Evolutionary conservation across 2,797 vertebrate species (phyloP).

Genomic region (Anguilla obscura): DNA sequence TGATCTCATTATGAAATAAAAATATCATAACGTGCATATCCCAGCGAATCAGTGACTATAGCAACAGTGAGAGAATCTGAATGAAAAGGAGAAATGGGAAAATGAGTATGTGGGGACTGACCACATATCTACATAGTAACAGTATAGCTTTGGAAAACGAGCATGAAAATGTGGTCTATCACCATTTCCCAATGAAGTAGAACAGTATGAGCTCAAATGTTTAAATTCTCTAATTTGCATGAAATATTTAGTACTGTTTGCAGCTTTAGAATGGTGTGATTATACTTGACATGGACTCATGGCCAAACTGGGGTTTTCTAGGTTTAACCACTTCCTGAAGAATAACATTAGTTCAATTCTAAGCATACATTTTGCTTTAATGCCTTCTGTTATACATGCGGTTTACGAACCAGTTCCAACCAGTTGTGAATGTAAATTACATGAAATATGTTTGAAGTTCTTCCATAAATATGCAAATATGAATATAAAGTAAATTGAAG

Average conservation of each 20-base stretch:
- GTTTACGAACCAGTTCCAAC: neutral
- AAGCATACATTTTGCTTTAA: neutral
- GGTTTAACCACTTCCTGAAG: conserved; percentile 7
- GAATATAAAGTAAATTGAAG: conserved; percentile 5
- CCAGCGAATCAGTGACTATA: neutral
- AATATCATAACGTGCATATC: neutral
- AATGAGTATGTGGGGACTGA: neutral
- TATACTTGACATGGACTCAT: neutral
- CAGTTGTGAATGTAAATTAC: conserved; percentile 14
- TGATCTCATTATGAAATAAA: neutral
- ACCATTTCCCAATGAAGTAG: conserved; percentile 16
- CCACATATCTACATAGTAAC: neutral
- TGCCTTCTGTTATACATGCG: conserved; percentile 14
- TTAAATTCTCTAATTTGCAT: neutral
- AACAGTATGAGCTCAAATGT: neutral
- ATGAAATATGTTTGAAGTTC: neutral
- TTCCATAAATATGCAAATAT: conserved; percentile 1
- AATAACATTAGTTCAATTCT: conserved; percentile 23
- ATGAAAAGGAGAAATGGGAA: neutral
- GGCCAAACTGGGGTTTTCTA: neutral
- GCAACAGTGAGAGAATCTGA: neutral
- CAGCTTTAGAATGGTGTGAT: neutral
- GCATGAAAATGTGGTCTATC: neutral
- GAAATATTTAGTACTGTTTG: neutral
- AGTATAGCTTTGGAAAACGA: neutral